These are phyloP conservation scores for Plebejus anna DNA, from an alignment of 2,888 invertebrate species.

Conservation along the genomic window DNA sequence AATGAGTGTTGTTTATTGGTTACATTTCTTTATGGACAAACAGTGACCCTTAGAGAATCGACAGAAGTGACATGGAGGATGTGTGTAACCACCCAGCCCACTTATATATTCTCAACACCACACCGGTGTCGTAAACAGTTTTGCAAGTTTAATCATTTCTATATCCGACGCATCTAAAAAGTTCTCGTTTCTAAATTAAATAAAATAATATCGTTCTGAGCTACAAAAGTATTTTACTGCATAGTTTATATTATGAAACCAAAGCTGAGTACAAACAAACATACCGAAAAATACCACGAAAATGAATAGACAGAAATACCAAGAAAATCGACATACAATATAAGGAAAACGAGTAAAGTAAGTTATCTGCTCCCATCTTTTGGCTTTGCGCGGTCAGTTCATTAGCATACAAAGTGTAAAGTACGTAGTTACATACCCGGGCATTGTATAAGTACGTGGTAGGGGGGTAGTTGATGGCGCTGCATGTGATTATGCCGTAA, in stretches of 20 bases:
- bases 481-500: conserved; percentile 60
- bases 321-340: neutral
- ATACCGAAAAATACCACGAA: neutral
- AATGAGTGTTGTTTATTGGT: conserved; percentile 33
- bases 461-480: conserved; percentile 57
- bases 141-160: neutral
- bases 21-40: no score
- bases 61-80: no score
- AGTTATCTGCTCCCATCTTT: conserved; percentile 14
- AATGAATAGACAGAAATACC: neutral
- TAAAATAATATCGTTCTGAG: neutral
- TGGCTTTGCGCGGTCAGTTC: neutral
- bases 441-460: conserved; percentile 71
- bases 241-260: neutral
- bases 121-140: no score
- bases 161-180: neutral
- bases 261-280: neutral
- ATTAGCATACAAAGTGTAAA: conserved; percentile 20
- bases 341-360: neutral
- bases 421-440: conserved; percentile 46
- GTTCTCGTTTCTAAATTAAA: neutral
- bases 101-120: no score
- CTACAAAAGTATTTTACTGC: neutral
- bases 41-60: no score
- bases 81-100: no score